Evolutionary conservation across 2,888 invertebrate species (phyloP).

Genomic region (Hyppa rectilinea): DNA sequence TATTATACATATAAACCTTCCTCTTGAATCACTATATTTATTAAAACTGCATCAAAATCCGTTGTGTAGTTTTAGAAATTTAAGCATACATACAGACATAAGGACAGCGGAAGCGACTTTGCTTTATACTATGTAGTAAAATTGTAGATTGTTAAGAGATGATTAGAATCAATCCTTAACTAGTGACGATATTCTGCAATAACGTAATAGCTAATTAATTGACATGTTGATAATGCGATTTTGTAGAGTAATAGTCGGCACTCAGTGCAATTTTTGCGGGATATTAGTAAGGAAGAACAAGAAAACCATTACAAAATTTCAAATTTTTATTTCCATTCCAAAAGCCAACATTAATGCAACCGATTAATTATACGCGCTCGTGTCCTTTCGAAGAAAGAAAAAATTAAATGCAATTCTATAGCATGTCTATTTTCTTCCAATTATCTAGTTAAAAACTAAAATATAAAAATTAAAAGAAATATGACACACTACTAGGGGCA

Average conservation of each 20-base stretch:
- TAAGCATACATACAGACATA: no score
- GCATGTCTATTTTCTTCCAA: constrained; percentile 84
- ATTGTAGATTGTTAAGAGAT: no score
- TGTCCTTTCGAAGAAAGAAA: constrained; percentile 75
- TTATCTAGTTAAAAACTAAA: constrained; percentile 78
- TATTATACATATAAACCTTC: no score
- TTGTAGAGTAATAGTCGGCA: not conserved
- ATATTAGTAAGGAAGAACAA: constrained; percentile 15
- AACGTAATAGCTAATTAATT: no score
- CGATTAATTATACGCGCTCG: constrained; percentile 77
- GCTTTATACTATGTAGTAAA: no score
- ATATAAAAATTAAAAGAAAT: constrained; percentile 85
- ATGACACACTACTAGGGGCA: constrained; percentile 87
- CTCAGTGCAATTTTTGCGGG: no score
- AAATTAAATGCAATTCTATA: constrained; percentile 86
- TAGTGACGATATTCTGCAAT: no score
- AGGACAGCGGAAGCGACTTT: no score
- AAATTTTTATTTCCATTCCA: constrained; percentile 87
- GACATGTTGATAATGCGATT: not conserved
- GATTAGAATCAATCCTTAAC: no score
- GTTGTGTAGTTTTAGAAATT: no score
- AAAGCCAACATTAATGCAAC: constrained; percentile 88
- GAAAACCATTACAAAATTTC: constrained; percentile 67
- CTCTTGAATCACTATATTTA: no score
- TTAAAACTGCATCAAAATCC: no score